Base-by-base conservation (phyloP, 1,140 invertebrate genomes). In the Heliconius hermathena region DNA sequence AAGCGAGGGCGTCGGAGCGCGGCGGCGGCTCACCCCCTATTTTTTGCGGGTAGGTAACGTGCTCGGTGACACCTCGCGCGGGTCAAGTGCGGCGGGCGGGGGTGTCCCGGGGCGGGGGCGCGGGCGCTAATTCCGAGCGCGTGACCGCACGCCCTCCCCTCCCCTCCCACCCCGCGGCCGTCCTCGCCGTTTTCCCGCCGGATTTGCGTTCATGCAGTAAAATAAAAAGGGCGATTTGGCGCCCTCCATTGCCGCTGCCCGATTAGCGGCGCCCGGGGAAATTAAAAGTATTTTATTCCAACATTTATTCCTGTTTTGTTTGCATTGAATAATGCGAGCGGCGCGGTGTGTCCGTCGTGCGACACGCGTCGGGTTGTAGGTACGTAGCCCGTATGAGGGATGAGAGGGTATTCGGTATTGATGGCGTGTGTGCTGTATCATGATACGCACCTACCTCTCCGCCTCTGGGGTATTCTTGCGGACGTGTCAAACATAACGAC, bases 261-360 rank as follows among this genome's bases (percentile, higher is more conserved):
- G 91, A 94, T 94, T 94, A 94, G 91, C 91, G 91, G 89, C 90
- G 91, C 90, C 91, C 89, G 90, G 93, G 93, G 93, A 94, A 94
- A 94, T 94, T 94, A 94, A 94, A 94, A 94, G 91, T 93, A 93
- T 93, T 94, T 93, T 93, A 92, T 93, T 92, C 89, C 85, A 90
- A 84, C 91, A 93, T 93, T 93, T 90, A 93, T 94, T 93, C 91
- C 91, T 90, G 88, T 91, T 92, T 91, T 93, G 90, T 94, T 93
- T 92, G 87, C 82, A 86, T 88, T 90, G 90, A 91, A 89, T 92
- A 89, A 91, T 87, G 84, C 75, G 84, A 86, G 84, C 87, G 88
- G 77, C 81, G 86, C 80, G 87, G 81, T 76, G 82, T 85, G 84
- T 84, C 78, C 77, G 79, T 80, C 83, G 84, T 84, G 76, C 77